Evolutionary conservation across 2,113 vertebrate species (phyloP).

Genomic region (Cottus gobio): DNA sequence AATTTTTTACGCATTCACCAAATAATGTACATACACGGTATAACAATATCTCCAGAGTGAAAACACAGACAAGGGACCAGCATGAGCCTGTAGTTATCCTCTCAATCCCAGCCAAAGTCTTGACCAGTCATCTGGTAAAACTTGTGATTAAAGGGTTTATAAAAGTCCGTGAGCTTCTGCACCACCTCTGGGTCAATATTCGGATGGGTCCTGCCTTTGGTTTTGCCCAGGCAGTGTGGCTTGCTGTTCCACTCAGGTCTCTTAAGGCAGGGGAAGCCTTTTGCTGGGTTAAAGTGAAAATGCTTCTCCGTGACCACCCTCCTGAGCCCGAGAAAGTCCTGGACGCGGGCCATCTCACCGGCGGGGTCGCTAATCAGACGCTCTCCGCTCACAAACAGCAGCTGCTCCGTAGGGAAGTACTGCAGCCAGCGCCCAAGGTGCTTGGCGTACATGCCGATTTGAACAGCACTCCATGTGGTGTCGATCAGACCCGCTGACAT

Average conservation of each 20-base stretch:
- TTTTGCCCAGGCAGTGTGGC: constrained; percentile 90
- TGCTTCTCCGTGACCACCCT: constrained; percentile 92
- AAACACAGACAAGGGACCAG: constrained; percentile 31
- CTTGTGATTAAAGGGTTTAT: constrained; percentile 92
- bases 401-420: constrained; percentile 89
- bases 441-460: constrained; percentile 96
- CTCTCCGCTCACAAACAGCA: constrained; percentile 96
- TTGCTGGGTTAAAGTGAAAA: constrained; percentile 97
- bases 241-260: constrained; percentile 92
- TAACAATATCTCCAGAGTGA: constrained; percentile 78
- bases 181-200: constrained; percentile 88
- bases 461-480: constrained; percentile 94
- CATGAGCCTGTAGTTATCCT: constrained; percentile 47
- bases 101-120: constrained; percentile 86
- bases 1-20: constrained; percentile 93
- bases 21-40: constrained; percentile 77
- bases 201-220: constrained; percentile 94
- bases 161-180: constrained; percentile 89
- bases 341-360: constrained; percentile 90
- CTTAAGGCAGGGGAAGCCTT: constrained; percentile 97
- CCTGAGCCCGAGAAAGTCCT: constrained; percentile 94
- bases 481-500: constrained; percentile 90
- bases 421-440: constrained; percentile 95
- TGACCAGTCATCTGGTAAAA: constrained; percentile 95
- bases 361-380: constrained; percentile 91